These are phyloP conservation scores for Choristoneura rosaceana DNA, from an alignment of 2,888 invertebrate genomes.

Conservation along the genomic window DNA sequence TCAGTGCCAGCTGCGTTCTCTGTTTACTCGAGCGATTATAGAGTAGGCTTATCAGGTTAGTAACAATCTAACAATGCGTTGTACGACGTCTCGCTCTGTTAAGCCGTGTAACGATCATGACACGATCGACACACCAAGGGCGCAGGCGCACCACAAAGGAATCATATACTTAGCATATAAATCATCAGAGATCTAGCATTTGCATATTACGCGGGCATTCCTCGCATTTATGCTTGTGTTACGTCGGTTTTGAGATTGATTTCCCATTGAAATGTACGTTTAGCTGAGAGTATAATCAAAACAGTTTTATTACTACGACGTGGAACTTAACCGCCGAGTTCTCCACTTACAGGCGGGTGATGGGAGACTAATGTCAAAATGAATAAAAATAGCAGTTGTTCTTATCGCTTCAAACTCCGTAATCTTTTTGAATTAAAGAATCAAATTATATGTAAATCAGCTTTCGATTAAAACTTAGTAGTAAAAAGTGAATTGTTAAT, in stretches of 20 bases:
- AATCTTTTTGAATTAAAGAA: too few species aligned
- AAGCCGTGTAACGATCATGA: slow-evolving; percentile 51
- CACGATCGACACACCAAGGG: slow-evolving; percentile 62
- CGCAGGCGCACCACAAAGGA: slow-evolving; percentile 58
- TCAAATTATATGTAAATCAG: too few species aligned
- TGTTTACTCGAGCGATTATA: slow-evolving; percentile 37
- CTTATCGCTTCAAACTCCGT: too few species aligned
- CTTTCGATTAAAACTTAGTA: too few species aligned
- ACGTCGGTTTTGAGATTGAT: too few species aligned
- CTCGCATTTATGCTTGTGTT: not conserved
- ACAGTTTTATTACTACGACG: too few species aligned
- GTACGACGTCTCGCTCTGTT: slow-evolving; percentile 57
- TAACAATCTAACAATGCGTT: slow-evolving; percentile 41
- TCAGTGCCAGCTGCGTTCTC: slow-evolving; percentile 21
- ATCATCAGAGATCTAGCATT: slow-evolving; percentile 31
- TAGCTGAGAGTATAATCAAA: too few species aligned
- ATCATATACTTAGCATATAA: slow-evolving; percentile 41
- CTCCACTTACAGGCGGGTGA: too few species aligned
- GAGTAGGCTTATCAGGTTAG: slow-evolving; percentile 36
- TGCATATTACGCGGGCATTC: slow-evolving; percentile 12
- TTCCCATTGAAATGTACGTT: too few species aligned
- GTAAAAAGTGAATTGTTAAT: not conserved
- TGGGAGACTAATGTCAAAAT: too few species aligned
- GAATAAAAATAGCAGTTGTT: too few species aligned
- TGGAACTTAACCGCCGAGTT: too few species aligned